A percentile compares a stretch with the other conserved stretches of the same genome.
These are phyloP conservation scores for Seriola rivoliana DNA, from an alignment of 2,113 vertebrate genomes.

Conservation along the genomic window DNA sequence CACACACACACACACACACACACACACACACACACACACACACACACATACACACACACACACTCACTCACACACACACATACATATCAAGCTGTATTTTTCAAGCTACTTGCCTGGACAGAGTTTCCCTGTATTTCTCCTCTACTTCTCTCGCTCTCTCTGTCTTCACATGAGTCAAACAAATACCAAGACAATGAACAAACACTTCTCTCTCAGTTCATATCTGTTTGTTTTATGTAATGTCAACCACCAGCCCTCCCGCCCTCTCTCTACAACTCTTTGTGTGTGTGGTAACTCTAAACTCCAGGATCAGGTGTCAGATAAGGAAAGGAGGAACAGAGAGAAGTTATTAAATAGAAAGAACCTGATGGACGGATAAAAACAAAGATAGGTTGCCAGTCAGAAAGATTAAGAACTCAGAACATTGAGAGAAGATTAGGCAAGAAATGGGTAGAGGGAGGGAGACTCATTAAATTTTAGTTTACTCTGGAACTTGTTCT, in stretches of 20 bases:
- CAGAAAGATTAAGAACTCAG: not conserved
- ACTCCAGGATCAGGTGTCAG: conserved; percentile 67
- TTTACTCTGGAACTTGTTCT: conserved; percentile 30
- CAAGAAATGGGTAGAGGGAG: not conserved
- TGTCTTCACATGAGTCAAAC: conserved; percentile 8
- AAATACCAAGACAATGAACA: conserved; percentile 34
- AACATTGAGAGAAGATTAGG: not conserved
- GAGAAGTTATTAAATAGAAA: conserved; percentile 17
- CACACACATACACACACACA: no score
- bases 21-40: no score
- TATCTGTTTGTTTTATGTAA: conserved; percentile 59
- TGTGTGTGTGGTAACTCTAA: conserved; percentile 66
- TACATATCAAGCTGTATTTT: no score
- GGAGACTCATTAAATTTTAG: not conserved
- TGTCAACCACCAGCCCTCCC: conserved; percentile 26
- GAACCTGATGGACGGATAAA: conserved; percentile 4
- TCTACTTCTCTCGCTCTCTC: not conserved
- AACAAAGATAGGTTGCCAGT: not conserved
- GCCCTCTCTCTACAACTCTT: conserved; percentile 14
- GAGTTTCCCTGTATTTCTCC: not conserved
- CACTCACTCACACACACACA: no score
- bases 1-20: no score
- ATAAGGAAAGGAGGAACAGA: conserved; percentile 19
- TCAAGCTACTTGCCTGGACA: not conserved
- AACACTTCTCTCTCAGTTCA: conserved; percentile 33